A percentile compares a stretch with the other conserved stretches of the same genome.
phyloP scores from a whole-genome alignment of 2,797 vertebrate genomes.

The Poecilia gillii region DNA sequence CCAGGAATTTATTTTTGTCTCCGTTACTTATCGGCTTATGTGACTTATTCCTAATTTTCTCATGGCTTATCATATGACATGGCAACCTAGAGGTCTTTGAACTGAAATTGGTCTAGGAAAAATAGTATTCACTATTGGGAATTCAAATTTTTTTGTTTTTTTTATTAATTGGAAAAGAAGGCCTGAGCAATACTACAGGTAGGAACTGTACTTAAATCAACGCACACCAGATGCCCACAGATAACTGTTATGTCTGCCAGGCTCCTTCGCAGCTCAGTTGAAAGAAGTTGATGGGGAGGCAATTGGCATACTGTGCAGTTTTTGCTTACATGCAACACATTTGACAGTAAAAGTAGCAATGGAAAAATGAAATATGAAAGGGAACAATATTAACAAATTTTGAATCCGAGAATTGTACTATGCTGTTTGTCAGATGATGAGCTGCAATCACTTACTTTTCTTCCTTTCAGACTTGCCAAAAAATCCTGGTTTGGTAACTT shows the following conservation, averaged over 20 bases:
- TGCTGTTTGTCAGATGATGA: background rate
- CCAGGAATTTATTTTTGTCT: too few species aligned
- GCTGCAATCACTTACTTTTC: conserved; percentile 6
- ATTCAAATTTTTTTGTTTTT: background rate
- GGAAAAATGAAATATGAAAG: background rate
- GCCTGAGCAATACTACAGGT: background rate
- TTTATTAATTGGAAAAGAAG: background rate
- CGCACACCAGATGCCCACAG: background rate
- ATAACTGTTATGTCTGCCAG: background rate
- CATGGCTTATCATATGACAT: too few species aligned
- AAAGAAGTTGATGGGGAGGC: background rate
- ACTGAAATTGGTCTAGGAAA: too few species aligned
- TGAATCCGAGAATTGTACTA: background rate
- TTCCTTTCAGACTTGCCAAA: conserved; percentile 92
- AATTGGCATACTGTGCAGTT: background rate
- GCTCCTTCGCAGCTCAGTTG: background rate
- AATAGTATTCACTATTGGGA: too few species aligned
- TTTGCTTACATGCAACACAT: background rate
- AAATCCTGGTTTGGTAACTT: conserved; percentile 99
- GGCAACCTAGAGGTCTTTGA: too few species aligned
- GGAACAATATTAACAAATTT: background rate
- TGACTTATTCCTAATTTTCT: too few species aligned
- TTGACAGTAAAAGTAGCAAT: background rate
- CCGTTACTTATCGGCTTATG: too few species aligned
- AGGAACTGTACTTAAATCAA: background rate